These are phyloP conservation scores for Oenanthe melanoleuca DNA, from an alignment of 2,113 vertebrate genomes.

Conservation along the genomic window DNA sequence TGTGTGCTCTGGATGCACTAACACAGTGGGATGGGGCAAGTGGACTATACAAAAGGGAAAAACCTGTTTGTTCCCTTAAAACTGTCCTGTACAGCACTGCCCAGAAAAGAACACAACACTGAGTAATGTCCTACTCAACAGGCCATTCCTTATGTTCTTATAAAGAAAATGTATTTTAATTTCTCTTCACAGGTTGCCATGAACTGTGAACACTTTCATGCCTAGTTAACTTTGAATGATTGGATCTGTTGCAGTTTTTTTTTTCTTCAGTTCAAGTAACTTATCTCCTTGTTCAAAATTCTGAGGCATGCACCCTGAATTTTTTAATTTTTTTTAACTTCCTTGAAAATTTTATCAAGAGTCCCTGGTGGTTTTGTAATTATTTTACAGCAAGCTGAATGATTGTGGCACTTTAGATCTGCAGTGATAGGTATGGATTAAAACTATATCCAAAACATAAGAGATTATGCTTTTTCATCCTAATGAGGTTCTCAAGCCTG, in stretches of 20 bases:
- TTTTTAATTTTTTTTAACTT: background rate
- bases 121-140: background rate
- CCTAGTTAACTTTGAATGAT: background rate
- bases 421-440: background rate
- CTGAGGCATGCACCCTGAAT: background rate
- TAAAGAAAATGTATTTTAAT: background rate
- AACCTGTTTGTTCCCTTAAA: background rate
- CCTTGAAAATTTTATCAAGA: background rate
- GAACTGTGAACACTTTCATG: background rate
- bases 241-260: background rate
- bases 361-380: background rate
- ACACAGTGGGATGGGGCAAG: background rate
- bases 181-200: background rate
- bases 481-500: background rate
- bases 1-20: background rate
- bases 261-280: background rate
- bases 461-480: background rate
- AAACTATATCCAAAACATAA: background rate
- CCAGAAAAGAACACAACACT: background rate
- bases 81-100: background rate
- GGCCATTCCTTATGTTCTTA: background rate
- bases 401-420: background rate
- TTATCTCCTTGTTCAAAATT: background rate
- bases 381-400: background rate
- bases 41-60: background rate